Evolutionary conservation across 2,888 invertebrate genomes (phyloP), one percentile per base, ranked within the genome.

Genomic region (Leucophenga maculata): DNA sequence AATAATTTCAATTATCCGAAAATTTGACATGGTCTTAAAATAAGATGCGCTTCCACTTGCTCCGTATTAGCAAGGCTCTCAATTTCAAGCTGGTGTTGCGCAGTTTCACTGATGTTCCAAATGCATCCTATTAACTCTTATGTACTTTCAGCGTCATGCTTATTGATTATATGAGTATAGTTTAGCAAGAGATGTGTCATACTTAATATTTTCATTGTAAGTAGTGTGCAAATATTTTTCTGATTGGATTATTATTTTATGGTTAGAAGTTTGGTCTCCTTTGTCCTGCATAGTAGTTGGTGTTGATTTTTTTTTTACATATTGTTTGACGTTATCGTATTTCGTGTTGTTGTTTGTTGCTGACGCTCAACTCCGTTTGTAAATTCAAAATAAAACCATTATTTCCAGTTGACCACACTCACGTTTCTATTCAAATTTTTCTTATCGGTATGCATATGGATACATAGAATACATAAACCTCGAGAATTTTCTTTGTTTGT

Each of bases 391-490:
- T 32, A 26, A 22, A 59, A 32, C 59, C 39, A 26, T 31, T 31
- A 59, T 11, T 59, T 26, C n/a, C 59, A 59, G 57, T 59, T 59
- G 14, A 59, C 0, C 57, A 59, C 31, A n/a, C n/a, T 59, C 57
- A 59, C 32, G 31, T 16, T 59, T 31, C 11, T 22, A 22, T 59
- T 32, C 9, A 32, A 32, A 16, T 32, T 59, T n/a, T 59, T 18
- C 31, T 22, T 59, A 31, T 18, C 18, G 50, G 6, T 50, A 50
- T 50, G n/a, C 18, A 50, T 50, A 6, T 18, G 50, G 6, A 50
- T 46, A 3, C 6, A 14, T 3, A 14, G 6, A 4, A 8, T n/a
- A 46, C n/a, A 50, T 14, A 16, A 50, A 50, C n/a, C 50, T 11
- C 16, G 8, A n/a, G 26, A 26, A 3, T 46, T 46, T 14, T 46